Evolutionary conservation across 2,113 vertebrate species (phyloP), one percentile per base, ranked within the genome.

Genomic region (Tautogolabrus adspersus): DNA sequence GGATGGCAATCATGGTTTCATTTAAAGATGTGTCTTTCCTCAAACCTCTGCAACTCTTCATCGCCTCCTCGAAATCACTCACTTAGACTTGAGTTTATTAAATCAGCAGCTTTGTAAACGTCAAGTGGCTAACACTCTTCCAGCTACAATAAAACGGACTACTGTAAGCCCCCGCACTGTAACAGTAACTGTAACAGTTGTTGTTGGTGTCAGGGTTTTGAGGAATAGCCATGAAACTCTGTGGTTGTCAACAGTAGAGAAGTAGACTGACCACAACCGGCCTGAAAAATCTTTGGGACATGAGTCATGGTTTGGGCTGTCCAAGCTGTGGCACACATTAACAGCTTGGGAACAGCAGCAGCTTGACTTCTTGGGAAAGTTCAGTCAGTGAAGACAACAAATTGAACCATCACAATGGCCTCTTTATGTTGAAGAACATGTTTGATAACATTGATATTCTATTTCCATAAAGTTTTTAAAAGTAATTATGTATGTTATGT

Each of bases 241-340:
- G 89, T 6, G 81, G 83, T 79, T 69, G 66, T 82, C 84, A 76
- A 77, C 81, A 87, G 69, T 63, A 78, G 67, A 84, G 75, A 63
- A 10, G 66, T 42, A 62, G 66, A 75, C 75, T 81, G 79, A 91
- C 88, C 88, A 80, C 91, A 89, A 87, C 83, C 64, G 72, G 78
- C 79, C 72, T 57, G 67, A 83, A 65, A 86, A 80, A 85, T 88
- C 73, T 81, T 77, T 83, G 38, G 60, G 79, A 77, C 59, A 72
- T 89, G 89, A 93, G 82, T 93, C 92, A 93, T 57, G 59, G 54
- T 30, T n/a, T 21, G 58, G 72, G 65, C 75, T 18, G 65, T 85
- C 74, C 67, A 76, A 74, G 77, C 81, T 60, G 72, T 55, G 79
- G 74, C 69, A 77, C 78, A 66, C 69, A 87, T 87, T 81, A 82